Percentiles rank a stretch among this genome's conserved stretches.
These are phyloP conservation scores for Mandrillus leucophaeus DNA, from an alignment of 2,113 vertebrate genomes.

Conservation along the genomic window DNA sequence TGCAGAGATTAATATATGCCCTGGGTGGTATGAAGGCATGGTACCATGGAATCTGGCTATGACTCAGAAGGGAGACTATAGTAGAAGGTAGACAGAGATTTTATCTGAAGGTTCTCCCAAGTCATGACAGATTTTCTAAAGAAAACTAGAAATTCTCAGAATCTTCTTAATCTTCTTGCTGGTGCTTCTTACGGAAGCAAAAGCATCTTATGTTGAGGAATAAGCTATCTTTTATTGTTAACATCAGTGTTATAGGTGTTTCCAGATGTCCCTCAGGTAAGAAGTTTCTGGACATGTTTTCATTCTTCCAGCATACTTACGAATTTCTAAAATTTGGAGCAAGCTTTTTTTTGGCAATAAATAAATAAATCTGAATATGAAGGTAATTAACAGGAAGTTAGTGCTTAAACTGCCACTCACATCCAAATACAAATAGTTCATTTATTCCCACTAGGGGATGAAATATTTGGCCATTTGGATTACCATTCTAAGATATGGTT, in stretches of 20 bases:
- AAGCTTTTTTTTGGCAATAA: not conserved
- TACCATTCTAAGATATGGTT: not conserved
- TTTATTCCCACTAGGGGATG: not conserved
- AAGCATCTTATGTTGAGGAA: not conserved
- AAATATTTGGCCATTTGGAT: not conserved
- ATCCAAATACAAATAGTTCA: not conserved
- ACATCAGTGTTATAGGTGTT: not conserved
- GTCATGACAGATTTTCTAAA: not conserved
- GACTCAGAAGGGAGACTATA: not conserved
- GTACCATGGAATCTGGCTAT: not conserved
- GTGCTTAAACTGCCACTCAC: not conserved
- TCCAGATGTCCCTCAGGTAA: not conserved
- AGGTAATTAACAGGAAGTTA: not conserved
- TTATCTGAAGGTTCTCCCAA: not conserved
- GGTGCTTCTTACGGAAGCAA: not conserved
- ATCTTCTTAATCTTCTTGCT: not conserved
- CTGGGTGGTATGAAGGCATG: not conserved
- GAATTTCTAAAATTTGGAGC: not conserved
- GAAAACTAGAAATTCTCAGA: not conserved
- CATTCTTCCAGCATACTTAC: not conserved
- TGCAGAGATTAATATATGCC: not conserved
- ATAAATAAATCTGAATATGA: not conserved
- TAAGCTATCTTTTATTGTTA: not conserved
- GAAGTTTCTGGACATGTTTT: not conserved
- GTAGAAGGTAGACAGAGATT: not conserved